A percentile compares a stretch with the other conserved stretches of the same genome.
Conservation (phyloP, 2,888 invertebrate genomes). For the Archips crataeganus region DNA sequence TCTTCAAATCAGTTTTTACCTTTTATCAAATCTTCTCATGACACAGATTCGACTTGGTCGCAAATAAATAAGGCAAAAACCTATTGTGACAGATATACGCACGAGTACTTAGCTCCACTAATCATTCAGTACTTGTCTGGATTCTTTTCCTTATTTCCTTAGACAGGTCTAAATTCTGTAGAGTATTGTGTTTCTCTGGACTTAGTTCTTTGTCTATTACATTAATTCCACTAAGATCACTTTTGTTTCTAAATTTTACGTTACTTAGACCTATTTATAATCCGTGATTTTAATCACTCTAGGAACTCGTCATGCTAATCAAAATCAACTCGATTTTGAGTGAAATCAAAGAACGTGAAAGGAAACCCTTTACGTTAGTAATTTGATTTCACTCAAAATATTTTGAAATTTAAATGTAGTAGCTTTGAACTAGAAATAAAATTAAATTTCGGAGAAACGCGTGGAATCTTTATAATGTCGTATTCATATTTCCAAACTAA, state of each 20-base stretch:
- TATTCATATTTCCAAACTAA: no score
- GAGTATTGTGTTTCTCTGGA: neutral
- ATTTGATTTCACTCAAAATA: no score
- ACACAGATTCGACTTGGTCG: neutral
- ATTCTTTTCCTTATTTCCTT: constrained; percentile 10
- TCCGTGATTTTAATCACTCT: no score
- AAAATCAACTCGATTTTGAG: no score
- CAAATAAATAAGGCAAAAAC: constrained; percentile 33
- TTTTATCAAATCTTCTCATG: constrained; percentile 4
- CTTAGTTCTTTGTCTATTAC: neutral
- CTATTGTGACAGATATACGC: constrained; percentile 27
- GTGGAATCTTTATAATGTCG: no score
- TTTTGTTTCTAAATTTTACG: neutral
- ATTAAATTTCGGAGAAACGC: no score
- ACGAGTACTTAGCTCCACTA: constrained; percentile 19
- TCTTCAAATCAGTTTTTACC: constrained; percentile 13
- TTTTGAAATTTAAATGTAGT: no score
- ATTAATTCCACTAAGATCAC: neutral
- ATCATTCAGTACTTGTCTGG: constrained; percentile 17
- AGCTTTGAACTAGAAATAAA: no score
- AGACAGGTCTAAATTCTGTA: neutral
- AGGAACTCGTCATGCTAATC: no score
- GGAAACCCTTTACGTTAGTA: no score
- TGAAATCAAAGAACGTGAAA: no score
- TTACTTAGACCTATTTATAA: no score